A percentile compares a stretch with the other conserved stretches of the same genome.
These are phyloP conservation scores for Chlorops oryzae DNA, from an alignment of 1,140 invertebrate species.

Conservation along the genomic window DNA sequence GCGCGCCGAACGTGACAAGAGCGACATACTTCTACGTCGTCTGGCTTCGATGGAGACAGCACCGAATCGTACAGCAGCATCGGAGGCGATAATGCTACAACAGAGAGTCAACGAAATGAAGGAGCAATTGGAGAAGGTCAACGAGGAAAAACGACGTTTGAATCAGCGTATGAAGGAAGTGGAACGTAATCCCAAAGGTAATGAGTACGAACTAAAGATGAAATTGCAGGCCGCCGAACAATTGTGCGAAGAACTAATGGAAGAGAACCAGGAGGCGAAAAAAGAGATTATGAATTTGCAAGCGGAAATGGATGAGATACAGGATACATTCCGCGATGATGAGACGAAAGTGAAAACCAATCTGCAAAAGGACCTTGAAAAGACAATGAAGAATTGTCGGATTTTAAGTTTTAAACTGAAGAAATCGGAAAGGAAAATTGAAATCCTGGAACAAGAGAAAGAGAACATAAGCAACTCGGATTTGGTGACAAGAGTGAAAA, in stretches of 20 bases:
- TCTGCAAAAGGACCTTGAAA: constrained; percentile 85
- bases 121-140: constrained; percentile 68
- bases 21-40: constrained; percentile 71
- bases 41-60: constrained; percentile 68
- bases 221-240: constrained; percentile 81
- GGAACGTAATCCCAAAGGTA: constrained; percentile 50
- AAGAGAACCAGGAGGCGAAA: constrained; percentile 94
- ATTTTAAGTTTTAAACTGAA: constrained; percentile 97
- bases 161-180: constrained; percentile 64
- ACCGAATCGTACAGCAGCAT: constrained; percentile 63
- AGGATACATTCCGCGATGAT: constrained; percentile 95
- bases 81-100: constrained; percentile 66
- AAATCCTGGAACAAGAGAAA: constrained; percentile 84
- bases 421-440: constrained; percentile 87
- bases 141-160: constrained; percentile 74
- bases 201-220: constrained; percentile 63
- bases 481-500: constrained; percentile 60
- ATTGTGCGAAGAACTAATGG: constrained; percentile 86
- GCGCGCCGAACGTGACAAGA: constrained; percentile 77
- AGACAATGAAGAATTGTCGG: constrained; percentile 95
- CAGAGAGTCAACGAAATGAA: constrained; percentile 79
- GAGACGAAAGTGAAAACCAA: constrained; percentile 96
- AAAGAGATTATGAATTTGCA: constrained; percentile 88
- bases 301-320: constrained; percentile 97
- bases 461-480: constrained; percentile 55